Base-by-base conservation (phyloP, 2,888 invertebrate species). In the Tetrapedia diversipes region DNA sequence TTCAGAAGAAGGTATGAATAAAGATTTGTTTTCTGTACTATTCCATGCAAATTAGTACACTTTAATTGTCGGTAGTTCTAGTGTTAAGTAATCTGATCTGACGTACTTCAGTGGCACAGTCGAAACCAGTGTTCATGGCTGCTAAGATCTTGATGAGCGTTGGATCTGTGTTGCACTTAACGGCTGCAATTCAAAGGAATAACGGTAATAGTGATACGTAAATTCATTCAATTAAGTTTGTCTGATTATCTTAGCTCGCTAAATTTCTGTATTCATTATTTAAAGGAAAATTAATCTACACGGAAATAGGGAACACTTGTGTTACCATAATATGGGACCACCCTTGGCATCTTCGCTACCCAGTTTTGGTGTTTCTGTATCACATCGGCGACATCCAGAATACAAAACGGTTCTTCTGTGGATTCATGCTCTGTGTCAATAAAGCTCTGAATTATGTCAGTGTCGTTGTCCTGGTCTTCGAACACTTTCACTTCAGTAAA, bases 101-200 rank as follows among this genome's bases (percentile, higher is more conserved):
- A n/a, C n/a, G n/a, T 87, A 91, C 91, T 86, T 90, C 88, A 77
- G 94, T 94, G 6, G 95, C 95, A 88, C 95, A 95, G 87, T 95
- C 95, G 89, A 95, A 95, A 51, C 93, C 93, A 29, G 92, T 90
- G 57, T 95, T 94, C 49, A 94, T 88, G 39, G 93, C 91, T 11
- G 94, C 93, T 60, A 95, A 66, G 51, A 87, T 80, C 84, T 90
- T 89, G 22, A 92, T 83, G 2, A 92, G 92, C 4, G 92, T 89
- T 29, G 91, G 89, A 81, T 94, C 92, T 56, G 93, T 92, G 90
- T 95, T 95, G 87, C 95, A 95, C 89, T 95, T 95, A 34, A 95
- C 92, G 77, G 95, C 94, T 92, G 81, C 37, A 88, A 90, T 77
- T 37, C 22, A 65, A 74, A 37, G 43, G 16, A 45, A 22, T 54